Conservation (phyloP, 2,113 vertebrate genomes). For the Oxygymnocypris stewartii region DNA sequence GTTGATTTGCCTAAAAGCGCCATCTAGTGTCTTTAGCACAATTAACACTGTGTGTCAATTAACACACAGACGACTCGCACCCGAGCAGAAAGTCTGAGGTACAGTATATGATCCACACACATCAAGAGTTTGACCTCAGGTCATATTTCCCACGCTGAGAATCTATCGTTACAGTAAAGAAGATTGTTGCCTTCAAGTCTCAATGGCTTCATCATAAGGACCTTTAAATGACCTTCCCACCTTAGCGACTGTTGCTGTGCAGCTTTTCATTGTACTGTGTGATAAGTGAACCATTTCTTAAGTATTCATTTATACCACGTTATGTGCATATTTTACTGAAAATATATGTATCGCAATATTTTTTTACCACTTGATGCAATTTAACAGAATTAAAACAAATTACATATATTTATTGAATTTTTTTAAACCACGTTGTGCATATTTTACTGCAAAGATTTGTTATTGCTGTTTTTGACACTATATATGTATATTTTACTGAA, state of each 20-base stretch:
- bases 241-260: not conserved
- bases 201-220: not conserved
- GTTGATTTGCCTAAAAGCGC: slow-evolving; percentile 65
- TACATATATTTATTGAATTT: not conserved
- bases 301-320: not conserved
- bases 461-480: not conserved
- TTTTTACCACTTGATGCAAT: not conserved
- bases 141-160: not conserved
- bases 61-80: not conserved
- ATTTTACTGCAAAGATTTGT: not conserved
- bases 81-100: not conserved
- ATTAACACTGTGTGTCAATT: too few species aligned
- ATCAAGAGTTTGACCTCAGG: not conserved
- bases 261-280: not conserved
- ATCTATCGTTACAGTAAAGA: not conserved
- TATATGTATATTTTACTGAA: not conserved
- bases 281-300: not conserved
- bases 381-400: too few species aligned
- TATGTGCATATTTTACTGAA: not conserved
- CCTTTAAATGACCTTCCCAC: not conserved
- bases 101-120: not conserved
- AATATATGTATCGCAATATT: too few species aligned
- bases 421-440: not conserved
- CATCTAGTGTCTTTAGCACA: slow-evolving; percentile 62
- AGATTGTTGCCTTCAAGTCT: not conserved